Evolutionary conservation across 2,113 vertebrate species (phyloP).

Genomic region (Recurvirostra avosetta): DNA sequence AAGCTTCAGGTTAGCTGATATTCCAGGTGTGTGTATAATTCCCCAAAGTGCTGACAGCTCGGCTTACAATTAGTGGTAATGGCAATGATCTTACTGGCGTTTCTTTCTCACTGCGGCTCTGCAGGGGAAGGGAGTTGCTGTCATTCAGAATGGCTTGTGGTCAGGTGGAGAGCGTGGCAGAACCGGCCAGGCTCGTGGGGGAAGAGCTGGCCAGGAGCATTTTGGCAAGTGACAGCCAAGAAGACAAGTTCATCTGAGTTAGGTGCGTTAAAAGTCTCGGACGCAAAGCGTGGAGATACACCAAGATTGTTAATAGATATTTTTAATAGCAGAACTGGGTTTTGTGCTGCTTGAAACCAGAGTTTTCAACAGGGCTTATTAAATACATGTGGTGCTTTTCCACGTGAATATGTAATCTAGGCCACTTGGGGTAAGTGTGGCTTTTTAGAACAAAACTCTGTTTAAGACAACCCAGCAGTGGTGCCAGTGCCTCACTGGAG

Average conservation of each 20-base stretch:
- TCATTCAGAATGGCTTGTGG: neutral
- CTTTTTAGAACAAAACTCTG: neutral
- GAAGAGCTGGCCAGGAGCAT: slow-evolving; percentile 13
- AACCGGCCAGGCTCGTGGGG: neutral
- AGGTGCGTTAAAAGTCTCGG: slow-evolving; percentile 29
- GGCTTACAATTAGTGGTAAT: slow-evolving; percentile 47
- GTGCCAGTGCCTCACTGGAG: neutral
- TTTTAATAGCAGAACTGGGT: slow-evolving; percentile 18
- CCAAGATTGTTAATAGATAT: neutral
- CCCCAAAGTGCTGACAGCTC: slow-evolving; percentile 63
- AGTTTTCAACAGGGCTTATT: slow-evolving; percentile 23
- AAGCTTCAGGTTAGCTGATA: slow-evolving; percentile 56
- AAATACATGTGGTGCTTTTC: slow-evolving; percentile 18
- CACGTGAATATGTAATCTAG: neutral
- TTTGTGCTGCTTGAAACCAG: neutral
- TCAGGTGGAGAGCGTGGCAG: slow-evolving; percentile 7
- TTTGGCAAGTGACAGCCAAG: slow-evolving; percentile 52
- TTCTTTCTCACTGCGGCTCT: slow-evolving; percentile 16
- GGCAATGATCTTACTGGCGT: neutral
- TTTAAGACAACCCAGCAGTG: neutral
- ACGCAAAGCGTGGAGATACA: neutral
- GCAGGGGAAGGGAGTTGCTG: slow-evolving; percentile 43
- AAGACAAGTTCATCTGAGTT: slow-evolving; percentile 41
- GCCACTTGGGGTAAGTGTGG: neutral
- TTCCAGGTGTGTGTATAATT: slow-evolving; percentile 63